Evolutionary conservation across 2,113 vertebrate genomes (phyloP).

Genomic region (Helogale parvula): DNA sequence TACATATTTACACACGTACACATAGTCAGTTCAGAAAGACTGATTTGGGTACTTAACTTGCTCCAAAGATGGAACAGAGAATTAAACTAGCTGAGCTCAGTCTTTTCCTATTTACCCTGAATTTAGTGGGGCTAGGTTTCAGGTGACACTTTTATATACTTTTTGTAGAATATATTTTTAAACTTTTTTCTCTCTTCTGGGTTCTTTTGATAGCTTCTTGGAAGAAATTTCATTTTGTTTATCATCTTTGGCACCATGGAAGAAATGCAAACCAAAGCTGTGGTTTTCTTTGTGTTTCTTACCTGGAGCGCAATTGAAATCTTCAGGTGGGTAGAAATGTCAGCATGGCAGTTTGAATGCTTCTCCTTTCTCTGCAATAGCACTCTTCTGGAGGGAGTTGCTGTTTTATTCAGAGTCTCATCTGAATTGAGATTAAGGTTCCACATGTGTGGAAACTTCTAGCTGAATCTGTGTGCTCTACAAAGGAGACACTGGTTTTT

Average conservation of each 20-base stretch:
- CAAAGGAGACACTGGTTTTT: background rate
- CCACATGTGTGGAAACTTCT: background rate
- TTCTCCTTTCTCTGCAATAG: background rate
- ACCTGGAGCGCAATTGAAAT: constrained; percentile 93
- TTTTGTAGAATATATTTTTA: background rate
- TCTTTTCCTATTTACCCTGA: constrained; percentile 26
- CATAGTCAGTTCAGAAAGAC: background rate
- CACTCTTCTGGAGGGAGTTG: background rate
- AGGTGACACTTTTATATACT: background rate
- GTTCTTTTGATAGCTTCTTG: constrained; percentile 87
- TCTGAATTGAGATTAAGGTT: constrained; percentile 12
- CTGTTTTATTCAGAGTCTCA: background rate
- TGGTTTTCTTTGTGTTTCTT: constrained; percentile 97
- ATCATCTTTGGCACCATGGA: constrained; percentile 93
- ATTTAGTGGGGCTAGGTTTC: constrained; percentile 27
- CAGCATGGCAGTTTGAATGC: background rate
- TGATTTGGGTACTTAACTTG: background rate
- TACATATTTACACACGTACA: background rate
- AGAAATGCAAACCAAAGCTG: constrained; percentile 94
- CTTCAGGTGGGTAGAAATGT: constrained; percentile 88
- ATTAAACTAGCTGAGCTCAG: background rate
- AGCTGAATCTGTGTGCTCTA: background rate
- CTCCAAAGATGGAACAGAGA: background rate
- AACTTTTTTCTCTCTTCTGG: constrained; percentile 27
- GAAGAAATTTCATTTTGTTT: constrained; percentile 96